A percentile compares a stretch with the other conserved stretches of the same genome.
These are phyloP conservation scores for Pardalotus punctatus DNA, from an alignment of 2,113 vertebrate species.

Conservation along the genomic window DNA sequence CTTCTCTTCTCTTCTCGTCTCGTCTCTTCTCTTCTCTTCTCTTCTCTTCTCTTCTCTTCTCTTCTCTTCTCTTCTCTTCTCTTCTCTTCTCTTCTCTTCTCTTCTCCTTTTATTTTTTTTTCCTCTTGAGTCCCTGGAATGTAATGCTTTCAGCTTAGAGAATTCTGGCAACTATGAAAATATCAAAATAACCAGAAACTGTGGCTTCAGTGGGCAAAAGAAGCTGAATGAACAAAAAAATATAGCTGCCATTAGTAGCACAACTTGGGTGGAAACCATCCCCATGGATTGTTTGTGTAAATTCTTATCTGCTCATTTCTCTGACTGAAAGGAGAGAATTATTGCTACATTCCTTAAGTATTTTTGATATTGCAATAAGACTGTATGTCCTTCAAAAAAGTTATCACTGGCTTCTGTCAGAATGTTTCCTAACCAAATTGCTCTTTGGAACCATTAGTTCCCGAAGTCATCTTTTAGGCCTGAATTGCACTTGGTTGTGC, in stretches of 20 bases:
- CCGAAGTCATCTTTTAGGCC: not conserved
- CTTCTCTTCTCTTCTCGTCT: too few species aligned
- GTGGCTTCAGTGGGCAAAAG: not conserved
- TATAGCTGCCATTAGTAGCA: not conserved
- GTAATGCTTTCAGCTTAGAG: not conserved
- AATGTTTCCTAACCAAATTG: not conserved
- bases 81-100: too few species aligned
- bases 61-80: too few species aligned
- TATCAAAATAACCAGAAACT: not conserved
- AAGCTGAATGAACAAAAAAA: not conserved
- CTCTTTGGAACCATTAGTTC: not conserved
- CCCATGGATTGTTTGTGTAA: not conserved
- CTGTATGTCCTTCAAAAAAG: not conserved
- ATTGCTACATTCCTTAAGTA: not conserved
- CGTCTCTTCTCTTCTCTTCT: too few species aligned
- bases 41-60: too few species aligned
- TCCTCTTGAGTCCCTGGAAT: not conserved
- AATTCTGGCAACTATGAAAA: not conserved
- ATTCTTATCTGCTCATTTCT: not conserved
- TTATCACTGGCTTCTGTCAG: not conserved
- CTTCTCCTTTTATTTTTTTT: too few species aligned
- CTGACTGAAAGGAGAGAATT: not conserved
- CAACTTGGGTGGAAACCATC: not conserved
- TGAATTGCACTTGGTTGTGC: not conserved
- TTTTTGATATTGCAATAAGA: not conserved